Evolutionary conservation across 2,113 vertebrate species (phyloP), one percentile per base, ranked within the genome.

Genomic region (Panthera leo): DNA sequence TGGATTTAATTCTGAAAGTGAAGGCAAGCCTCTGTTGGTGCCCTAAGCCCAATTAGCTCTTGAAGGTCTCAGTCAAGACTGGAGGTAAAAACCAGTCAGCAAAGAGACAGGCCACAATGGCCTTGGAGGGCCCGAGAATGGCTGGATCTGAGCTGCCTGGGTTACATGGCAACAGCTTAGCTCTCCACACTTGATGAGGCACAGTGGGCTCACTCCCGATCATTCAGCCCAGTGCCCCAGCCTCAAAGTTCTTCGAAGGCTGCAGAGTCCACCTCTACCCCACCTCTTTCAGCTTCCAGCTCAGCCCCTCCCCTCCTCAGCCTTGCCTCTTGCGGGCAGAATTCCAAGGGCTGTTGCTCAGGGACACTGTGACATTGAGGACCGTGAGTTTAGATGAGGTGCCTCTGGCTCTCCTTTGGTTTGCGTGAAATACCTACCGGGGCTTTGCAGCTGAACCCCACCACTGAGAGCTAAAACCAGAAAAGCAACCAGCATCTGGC

Each of bases 401-500:
- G 70, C 27, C 55, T 93, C 92, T 61, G 48, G 34, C 70, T 42
- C 75, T 85, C 70, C 23, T 94, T 78, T 51, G 29, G 31, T 53
- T 67, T 89, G 25, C 51, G 29, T 34, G 83, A 11, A 70, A 70
- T 55, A 89, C 75, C 71, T 89, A 36, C 65, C 67, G 88, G 96
- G 73, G 75, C n/a, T 84, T 95, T 91, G 67, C 55, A 45, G 85
- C 78, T 79, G 96, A 97, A 89, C 10, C 58, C 80, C 70, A 89
- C 61, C 89, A 92, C 84, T 4, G 39, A 96, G 82, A 92, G 78
- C 87, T 68, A 90, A 93, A 79, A 89, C 85, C 65, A 91, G 90
- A 90, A 93, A 96, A 96, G 92, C 96, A 95, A 90, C 29, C 23
- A 25, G 96, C 94, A 95, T 90, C 97, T 97, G 97, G 97, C 95